Conservation (phyloP, 2,113 vertebrate species). For the Aptenodytes forsteri region DNA sequence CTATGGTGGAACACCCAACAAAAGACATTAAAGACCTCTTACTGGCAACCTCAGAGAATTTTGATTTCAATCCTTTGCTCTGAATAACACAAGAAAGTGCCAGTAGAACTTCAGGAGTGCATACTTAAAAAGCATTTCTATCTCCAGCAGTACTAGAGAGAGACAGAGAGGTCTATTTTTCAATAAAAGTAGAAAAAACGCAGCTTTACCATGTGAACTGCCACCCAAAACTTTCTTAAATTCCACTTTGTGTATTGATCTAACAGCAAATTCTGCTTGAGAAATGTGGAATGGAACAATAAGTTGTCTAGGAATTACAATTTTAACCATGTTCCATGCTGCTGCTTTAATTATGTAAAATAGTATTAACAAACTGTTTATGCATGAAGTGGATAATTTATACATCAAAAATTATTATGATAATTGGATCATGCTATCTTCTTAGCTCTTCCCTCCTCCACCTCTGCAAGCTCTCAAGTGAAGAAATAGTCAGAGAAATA, state of each 20-base stretch:
- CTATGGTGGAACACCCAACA: background rate
- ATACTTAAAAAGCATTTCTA: background rate
- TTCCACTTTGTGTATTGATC: background rate
- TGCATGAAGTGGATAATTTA: background rate
- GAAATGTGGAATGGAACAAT: background rate
- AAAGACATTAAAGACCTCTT: background rate
- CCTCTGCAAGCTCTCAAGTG: background rate
- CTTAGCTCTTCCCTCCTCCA: background rate
- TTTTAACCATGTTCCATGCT: background rate
- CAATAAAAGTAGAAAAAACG: background rate
- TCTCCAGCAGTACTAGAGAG: background rate
- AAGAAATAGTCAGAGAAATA: background rate
- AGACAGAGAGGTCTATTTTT: background rate
- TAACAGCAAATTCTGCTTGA: background rate
- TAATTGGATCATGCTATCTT: background rate
- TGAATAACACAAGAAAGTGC: background rate
- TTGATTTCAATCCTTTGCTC: background rate
- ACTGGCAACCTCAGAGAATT: background rate
- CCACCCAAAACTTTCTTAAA: background rate
- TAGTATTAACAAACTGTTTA: slow-evolving; percentile 9
- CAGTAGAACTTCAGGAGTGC: background rate
- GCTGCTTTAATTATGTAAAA: slow-evolving; percentile 28
- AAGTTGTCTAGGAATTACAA: background rate
- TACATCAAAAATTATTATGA: background rate
- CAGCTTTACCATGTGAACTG: background rate